Percentiles rank a stretch among this genome's conserved stretches.
Evolutionary conservation across 2,888 invertebrate genomes (phyloP).

Genomic region (Stictocephala bisonia): DNA sequence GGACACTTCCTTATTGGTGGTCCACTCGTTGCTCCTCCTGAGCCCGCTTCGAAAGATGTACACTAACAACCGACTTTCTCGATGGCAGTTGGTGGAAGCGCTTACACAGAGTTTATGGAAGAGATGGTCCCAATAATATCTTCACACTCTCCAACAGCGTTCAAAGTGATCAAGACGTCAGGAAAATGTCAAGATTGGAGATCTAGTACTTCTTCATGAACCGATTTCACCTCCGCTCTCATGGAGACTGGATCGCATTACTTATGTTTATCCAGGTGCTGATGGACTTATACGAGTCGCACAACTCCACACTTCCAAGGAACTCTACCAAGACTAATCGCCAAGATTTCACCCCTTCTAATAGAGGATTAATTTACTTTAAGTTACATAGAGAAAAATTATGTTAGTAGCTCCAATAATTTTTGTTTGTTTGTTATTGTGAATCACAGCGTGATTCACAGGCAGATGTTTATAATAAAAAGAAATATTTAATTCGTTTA

Average conservation of each 20-base stretch:
- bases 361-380: conserved; percentile 12
- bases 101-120: conserved; percentile 58
- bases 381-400: no score
- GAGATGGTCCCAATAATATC: conserved; percentile 58
- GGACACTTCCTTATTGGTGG: conserved; percentile 60
- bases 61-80: conserved; percentile 52
- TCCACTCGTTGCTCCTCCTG: no score
- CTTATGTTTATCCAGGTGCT: conserved; percentile 57
- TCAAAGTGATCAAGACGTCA: conserved; percentile 28
- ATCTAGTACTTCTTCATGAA: conserved; percentile 59
- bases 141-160: no score
- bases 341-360: conserved; percentile 30
- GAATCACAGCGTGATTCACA: no score
- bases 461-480: no score
- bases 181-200: conserved; percentile 49
- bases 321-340: conserved; percentile 50
- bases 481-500: no score
- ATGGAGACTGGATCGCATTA: conserved; percentile 57
- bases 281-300: conserved; percentile 58
- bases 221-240: conserved; percentile 53
- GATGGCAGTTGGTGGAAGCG: conserved; percentile 59
- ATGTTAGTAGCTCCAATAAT: no score
- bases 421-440: no score
- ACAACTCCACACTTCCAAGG: conserved; percentile 53
- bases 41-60: no score